Conservation (phyloP, 2,888 invertebrate genomes). For the Gymnocheta viridis region DNA sequence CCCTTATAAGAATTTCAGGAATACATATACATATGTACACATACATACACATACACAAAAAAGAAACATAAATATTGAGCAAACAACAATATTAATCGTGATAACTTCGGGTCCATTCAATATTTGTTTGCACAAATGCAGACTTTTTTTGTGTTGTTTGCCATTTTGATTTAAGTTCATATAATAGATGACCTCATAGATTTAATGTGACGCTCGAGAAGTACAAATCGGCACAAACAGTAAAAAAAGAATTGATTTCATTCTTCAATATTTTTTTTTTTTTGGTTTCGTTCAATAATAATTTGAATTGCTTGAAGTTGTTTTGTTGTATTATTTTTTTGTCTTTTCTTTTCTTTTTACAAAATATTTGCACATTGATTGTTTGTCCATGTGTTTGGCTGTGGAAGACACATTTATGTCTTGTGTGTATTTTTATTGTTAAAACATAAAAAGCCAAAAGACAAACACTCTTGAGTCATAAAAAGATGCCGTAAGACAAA, state of each 20-base stretch:
- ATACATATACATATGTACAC: background rate
- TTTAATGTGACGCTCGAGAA: conserved; percentile 54
- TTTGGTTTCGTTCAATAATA: conserved; percentile 42
- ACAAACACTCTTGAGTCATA: conserved; percentile 82
- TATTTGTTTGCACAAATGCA: conserved; percentile 74
- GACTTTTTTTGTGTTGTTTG: conserved; percentile 40
- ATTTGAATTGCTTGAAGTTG: conserved; percentile 53
- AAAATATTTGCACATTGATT: conserved; percentile 33
- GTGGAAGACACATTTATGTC: conserved; percentile 41
- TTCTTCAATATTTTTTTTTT: background rate
- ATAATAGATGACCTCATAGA: conserved; percentile 82
- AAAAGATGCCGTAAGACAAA: conserved; percentile 81
- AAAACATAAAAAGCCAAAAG: conserved; percentile 81
- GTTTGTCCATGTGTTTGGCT: background rate
- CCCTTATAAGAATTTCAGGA: too few species aligned
- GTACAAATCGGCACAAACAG: conserved; percentile 52
- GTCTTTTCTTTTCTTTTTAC: background rate
- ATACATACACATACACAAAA: background rate
- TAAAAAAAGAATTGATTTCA: conserved; percentile 43
- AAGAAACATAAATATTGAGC: background rate
- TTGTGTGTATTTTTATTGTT: conserved; percentile 80
- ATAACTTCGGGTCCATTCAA: background rate
- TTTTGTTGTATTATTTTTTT: conserved; percentile 35
- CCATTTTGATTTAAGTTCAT: conserved; percentile 62
- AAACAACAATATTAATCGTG: background rate